These are phyloP conservation scores for Temnothorax longispinosus DNA, from an alignment of 1,140 invertebrate genomes.

Conservation along the genomic window DNA sequence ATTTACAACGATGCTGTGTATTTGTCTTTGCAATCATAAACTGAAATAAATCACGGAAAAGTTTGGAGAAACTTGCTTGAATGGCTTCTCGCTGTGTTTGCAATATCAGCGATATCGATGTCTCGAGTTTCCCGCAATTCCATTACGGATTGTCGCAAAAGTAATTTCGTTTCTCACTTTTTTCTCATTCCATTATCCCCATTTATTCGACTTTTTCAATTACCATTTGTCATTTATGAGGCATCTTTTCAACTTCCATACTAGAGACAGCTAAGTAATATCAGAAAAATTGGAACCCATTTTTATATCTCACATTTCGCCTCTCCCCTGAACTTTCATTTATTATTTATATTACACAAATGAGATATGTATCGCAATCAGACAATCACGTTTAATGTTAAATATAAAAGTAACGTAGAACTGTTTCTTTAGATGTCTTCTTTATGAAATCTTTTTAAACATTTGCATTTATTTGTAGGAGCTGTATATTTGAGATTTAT, in stretches of 20 bases:
- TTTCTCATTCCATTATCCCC: constrained; percentile 28
- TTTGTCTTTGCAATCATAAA: constrained; percentile 68
- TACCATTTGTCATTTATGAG: not conserved
- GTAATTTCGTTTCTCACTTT: not conserved
- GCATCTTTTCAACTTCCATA: not conserved
- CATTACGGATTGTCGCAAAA: not conserved
- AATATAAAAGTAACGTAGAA: not conserved
- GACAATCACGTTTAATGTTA: not conserved
- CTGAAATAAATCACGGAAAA: constrained; percentile 67
- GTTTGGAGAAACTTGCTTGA: constrained; percentile 34
- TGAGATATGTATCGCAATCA: not conserved
- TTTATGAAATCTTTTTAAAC: not conserved
- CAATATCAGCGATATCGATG: not conserved
- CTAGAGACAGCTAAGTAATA: not conserved
- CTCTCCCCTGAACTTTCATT: not conserved
- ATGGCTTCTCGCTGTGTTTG: not conserved
- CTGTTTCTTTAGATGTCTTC: not conserved
- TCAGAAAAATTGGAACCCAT: not conserved
- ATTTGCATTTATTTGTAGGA: constrained; percentile 5
- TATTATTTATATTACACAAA: not conserved
- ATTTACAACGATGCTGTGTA: constrained; percentile 71
- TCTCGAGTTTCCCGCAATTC: not conserved
- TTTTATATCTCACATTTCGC: not conserved
- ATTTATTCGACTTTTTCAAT: constrained; percentile 26
- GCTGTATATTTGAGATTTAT: not conserved